phyloP scores from a whole-genome alignment of 2,888 invertebrate genomes.

The Synergus japonicus region DNA sequence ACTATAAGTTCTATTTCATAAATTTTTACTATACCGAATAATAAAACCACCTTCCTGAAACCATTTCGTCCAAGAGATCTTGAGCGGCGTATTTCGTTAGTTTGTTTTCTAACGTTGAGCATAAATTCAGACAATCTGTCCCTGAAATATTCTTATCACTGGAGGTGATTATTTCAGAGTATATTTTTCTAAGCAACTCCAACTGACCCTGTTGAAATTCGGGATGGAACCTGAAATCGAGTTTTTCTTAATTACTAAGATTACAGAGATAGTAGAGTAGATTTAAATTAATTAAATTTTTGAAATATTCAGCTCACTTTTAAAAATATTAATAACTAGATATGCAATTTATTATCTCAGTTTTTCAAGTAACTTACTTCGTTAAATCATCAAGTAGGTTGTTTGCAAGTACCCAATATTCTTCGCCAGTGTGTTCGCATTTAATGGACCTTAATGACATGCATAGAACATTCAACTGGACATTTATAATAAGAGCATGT shows the following conservation, averaged over 20 bases:
- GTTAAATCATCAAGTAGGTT: conserved; percentile 60
- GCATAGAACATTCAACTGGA: conserved; percentile 60
- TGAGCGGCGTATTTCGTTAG: conserved; percentile 63
- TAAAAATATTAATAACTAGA: no score
- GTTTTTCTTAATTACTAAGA: not conserved
- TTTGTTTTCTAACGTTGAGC: conserved; percentile 55
- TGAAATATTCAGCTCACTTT: not conserved
- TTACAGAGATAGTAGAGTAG: not conserved
- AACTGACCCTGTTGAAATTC: conserved; percentile 63
- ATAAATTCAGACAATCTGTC: conserved; percentile 65
- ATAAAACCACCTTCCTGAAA: conserved; percentile 63
- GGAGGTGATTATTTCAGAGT: conserved; percentile 65
- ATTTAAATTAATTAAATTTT: conserved; percentile 40
- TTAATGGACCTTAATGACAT: conserved; percentile 64
- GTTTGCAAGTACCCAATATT: conserved; percentile 67
- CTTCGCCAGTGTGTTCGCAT: conserved; percentile 69
- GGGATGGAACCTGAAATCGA: conserved; percentile 57
- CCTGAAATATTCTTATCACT: conserved; percentile 60
- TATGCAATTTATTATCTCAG: not conserved
- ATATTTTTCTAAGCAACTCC: conserved; percentile 63
- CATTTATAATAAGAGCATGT: conserved; percentile 63
- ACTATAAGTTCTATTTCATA: not conserved
- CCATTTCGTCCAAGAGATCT: conserved; percentile 60
- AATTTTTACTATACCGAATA: conserved; percentile 57
- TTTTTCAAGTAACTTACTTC: conserved; percentile 54